Conservation (phyloP, 2,797 vertebrate species). For the Lemur catta region DNA sequence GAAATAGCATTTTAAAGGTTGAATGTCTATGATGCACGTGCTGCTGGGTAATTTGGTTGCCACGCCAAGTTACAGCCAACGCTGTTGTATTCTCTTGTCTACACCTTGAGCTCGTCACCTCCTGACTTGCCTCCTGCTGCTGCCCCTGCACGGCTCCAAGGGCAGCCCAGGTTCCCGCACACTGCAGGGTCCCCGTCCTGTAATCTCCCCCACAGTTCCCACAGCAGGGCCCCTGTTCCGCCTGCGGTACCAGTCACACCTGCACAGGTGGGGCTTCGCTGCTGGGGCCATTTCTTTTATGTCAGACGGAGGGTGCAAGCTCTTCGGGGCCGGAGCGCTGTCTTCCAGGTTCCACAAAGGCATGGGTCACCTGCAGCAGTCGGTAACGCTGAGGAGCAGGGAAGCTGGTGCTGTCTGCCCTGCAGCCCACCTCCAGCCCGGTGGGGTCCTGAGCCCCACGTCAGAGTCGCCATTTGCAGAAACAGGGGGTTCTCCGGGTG, state of each 20-base stretch:
- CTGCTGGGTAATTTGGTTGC: neutral
- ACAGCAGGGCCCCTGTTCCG: neutral
- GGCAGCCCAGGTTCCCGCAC: neutral
- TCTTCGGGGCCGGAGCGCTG: neutral
- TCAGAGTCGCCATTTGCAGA: neutral
- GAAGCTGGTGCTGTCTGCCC: rapidly evolving
- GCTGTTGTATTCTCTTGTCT: neutral
- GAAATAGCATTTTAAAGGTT: neutral
- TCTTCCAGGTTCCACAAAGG: neutral
- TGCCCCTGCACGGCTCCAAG: neutral
- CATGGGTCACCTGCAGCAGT: neutral
- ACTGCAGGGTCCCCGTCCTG: neutral
- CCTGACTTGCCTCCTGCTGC: neutral
- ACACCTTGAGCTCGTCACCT: neutral
- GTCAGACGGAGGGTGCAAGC: neutral
- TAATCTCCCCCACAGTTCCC: neutral
- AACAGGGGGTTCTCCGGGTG: neutral
- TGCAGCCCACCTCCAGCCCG: rapidly evolving
- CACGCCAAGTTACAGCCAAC: neutral
- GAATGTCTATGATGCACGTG: rapidly evolving
- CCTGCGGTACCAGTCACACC: neutral
- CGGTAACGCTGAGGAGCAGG: rapidly evolving
- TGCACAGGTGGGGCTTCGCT: neutral
- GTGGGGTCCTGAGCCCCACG: no score
- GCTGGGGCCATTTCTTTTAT: neutral